Evolutionary conservation across 2,888 invertebrate species (phyloP).

Genomic region (Synanthedon formicaeformis): DNA sequence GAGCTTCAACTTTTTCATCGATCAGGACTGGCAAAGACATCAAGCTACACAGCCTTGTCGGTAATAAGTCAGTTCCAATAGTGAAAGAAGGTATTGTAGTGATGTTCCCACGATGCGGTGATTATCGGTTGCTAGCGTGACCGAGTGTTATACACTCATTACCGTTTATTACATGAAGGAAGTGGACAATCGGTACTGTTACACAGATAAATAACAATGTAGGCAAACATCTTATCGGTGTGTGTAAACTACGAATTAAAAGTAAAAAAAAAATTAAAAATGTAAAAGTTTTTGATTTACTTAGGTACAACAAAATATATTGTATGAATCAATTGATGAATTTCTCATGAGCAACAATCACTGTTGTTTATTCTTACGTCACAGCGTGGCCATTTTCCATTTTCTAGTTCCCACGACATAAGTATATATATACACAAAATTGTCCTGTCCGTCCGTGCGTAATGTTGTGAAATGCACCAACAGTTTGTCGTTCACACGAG

Average conservation of each 20-base stretch:
- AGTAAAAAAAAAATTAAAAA: too few relatives aligned
- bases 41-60: neutral
- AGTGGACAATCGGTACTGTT: conserved; percentile 2
- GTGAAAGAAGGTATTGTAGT: conserved; percentile 1
- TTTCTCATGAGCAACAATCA: conserved; percentile 1
- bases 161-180: conserved; percentile 8
- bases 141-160: conserved; percentile 7
- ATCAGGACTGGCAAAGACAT: neutral
- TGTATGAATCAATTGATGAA: neutral
- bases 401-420: conserved; percentile 41
- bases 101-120: conserved; percentile 11
- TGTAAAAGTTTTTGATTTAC: too few relatives aligned
- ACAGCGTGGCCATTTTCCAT: conserved; percentile 13
- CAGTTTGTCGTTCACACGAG: conserved; percentile 26
- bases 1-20: neutral
- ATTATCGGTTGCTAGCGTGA: conserved; percentile 12
- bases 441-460: conserved; percentile 3
- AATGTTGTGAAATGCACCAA: conserved; percentile 21
- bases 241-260: too few relatives aligned
- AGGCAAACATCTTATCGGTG: neutral
- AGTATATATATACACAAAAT: conserved; percentile 23
- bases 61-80: neutral
- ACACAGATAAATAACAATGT: conserved; percentile 1
- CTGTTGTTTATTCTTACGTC: conserved; percentile 4
- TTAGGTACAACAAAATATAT: too few relatives aligned